Evolutionary conservation across 1,140 invertebrate genomes (phyloP), one percentile per base, ranked within the genome.

Genomic region (Leptinotarsa undecemlineata): DNA sequence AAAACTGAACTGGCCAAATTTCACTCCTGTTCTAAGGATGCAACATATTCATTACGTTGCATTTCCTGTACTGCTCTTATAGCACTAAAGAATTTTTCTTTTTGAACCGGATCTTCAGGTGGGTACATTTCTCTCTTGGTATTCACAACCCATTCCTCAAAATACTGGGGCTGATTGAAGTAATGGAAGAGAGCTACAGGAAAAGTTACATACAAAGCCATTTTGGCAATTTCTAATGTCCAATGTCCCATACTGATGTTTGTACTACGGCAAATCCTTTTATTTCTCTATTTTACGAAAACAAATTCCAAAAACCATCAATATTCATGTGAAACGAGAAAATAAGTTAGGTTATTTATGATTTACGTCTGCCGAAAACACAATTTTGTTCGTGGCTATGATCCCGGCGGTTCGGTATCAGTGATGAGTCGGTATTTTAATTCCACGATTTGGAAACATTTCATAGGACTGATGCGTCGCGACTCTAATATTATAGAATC

Each of bases 191-290:
- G 79, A 4, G 83, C 87, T 4, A 96, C 94, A 0, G 95, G 95
- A 85, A 97, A 96, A 1, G 90, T 86, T 87, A 96, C 92, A 81
- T 96, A 97, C 73, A 96, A 81, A 26, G 89, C 90, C 94, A 97
- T 95, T 86, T 90, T 92, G 17, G 86, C 88, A 11, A 95, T 88
- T 88, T 96, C 95, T 67, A 95, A 84, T 82, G 91, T 88, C 94
- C 94, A 96, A 72, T 87, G 89, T 48, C 91, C 93, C 94, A 95
- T 94, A 57, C 11, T 42, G 8, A 42, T 42, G 33, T 42, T 42
- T 42, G 8, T 11, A 42, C 8, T 42, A 42, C 8, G 33, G 3
- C 33, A 42, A 42, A 42, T 3, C 8, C 11, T 42, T 33, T 42
- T 42, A 42, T 42, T 42, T 42, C 4, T 42, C 8, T 42, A 42